phyloP scores from a whole-genome alignment of 2,797 vertebrate genomes.

The Melopsittacus undulatus region DNA sequence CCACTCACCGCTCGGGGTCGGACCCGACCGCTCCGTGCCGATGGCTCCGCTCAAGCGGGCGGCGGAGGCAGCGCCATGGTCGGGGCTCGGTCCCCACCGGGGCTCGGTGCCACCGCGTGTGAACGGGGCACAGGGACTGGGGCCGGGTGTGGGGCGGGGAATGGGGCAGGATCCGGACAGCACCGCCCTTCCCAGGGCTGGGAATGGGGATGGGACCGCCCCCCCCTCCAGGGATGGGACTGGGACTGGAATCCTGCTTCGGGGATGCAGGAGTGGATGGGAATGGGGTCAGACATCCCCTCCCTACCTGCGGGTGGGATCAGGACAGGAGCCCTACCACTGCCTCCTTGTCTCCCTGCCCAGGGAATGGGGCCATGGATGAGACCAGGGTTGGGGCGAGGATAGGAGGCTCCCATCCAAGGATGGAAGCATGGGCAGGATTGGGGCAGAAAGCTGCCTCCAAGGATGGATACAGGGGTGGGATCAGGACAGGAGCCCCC shows the following conservation, averaged over 20 bases:
- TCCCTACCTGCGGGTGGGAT: no score
- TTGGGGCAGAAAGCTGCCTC: no score
- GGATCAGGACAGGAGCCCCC: not conserved
- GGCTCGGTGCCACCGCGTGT: not conserved
- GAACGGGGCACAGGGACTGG: not conserved
- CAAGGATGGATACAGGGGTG: not conserved
- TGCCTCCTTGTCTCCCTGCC: no score
- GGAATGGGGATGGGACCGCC: not conserved
- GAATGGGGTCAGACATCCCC: no score
- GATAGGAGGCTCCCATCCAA: no score
- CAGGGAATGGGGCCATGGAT: no score
- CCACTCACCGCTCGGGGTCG: no score
- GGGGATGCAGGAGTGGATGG: not conserved
- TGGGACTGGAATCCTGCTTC: accelerated
- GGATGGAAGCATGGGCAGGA: no score
- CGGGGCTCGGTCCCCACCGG: no score
- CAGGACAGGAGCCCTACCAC: no score
- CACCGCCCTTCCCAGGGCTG: not conserved
- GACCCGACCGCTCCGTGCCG: not conserved
- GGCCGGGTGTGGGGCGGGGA: not conserved
- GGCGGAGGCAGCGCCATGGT: not conserved
- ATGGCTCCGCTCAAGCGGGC: not conserved
- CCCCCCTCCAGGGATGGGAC: not conserved
- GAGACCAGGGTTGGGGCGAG: no score
- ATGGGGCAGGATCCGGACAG: not conserved